These are phyloP conservation scores for Zaprionus vittiger DNA, from an alignment of 1,140 invertebrate species.

Conservation along the genomic window DNA sequence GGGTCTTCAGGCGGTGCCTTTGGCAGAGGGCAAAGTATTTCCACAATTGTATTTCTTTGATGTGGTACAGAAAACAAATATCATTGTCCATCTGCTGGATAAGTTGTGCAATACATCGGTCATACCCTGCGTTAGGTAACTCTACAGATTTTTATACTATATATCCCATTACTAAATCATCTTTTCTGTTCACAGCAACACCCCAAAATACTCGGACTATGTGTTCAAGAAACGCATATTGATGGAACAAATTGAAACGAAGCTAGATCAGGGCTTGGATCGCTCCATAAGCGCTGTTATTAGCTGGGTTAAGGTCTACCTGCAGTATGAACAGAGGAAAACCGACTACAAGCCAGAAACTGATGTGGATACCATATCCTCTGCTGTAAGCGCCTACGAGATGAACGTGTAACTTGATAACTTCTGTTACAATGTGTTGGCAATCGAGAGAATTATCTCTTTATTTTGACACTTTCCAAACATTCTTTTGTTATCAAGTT, in stretches of 20 bases:
- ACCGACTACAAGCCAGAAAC: constrained; percentile 98
- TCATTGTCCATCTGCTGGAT: constrained; percentile 97
- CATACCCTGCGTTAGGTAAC: constrained; percentile 94
- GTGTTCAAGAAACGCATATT: constrained; percentile 94
- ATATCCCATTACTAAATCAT: background rate
- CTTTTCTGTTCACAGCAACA: constrained; percentile 87
- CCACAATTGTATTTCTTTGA: constrained; percentile 97
- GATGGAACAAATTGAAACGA: constrained; percentile 95
- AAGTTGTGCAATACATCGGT: constrained; percentile 97
- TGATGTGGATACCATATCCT: constrained; percentile 91
- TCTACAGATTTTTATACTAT: constrained; percentile 41
- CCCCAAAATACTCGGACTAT: constrained; percentile 94
- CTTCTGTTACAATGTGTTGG: background rate
- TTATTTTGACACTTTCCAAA: background rate
- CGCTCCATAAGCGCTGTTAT: constrained; percentile 94
- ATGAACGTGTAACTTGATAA: background rate
- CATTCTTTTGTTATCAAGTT: background rate
- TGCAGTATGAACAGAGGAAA: constrained; percentile 97
- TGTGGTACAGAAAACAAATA: constrained; percentile 96
- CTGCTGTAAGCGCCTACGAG: constrained; percentile 85
- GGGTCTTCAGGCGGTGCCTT: constrained; percentile 95
- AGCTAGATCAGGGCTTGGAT: constrained; percentile 96
- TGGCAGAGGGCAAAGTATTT: constrained; percentile 93
- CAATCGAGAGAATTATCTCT: background rate
- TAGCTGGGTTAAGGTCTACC: constrained; percentile 95